phyloP scores from a whole-genome alignment of 2,113 vertebrate species.

The Thalassoma bifasciatum region DNA sequence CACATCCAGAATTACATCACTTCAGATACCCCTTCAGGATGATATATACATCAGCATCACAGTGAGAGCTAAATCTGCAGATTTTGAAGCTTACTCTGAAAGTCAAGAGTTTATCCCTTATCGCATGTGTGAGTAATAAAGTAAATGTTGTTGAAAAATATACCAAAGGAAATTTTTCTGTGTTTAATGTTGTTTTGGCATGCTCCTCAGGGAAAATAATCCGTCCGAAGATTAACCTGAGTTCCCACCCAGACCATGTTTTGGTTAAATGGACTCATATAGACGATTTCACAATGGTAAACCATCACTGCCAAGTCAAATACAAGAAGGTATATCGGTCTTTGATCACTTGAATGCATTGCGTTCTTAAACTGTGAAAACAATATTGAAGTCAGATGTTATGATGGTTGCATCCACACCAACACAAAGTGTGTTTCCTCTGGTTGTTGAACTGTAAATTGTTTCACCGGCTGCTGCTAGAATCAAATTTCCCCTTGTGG shows the following conservation, averaged over 20 bases:
- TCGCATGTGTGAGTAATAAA: constrained; percentile 63
- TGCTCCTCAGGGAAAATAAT: constrained; percentile 55
- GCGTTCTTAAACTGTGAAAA: not conserved
- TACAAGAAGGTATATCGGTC: constrained; percentile 54
- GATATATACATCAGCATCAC: not conserved
- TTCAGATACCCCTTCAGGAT: too few species aligned
- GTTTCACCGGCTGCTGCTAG: too few species aligned
- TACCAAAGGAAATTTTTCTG: not conserved
- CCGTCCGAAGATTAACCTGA: not conserved
- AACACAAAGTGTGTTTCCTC: too few species aligned
- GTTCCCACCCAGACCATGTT: constrained; percentile 7
- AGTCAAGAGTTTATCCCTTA: constrained; percentile 3
- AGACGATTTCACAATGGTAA: too few species aligned
- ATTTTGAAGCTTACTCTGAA: constrained; percentile 52
- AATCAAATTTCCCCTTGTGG: too few species aligned
- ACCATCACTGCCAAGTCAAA: constrained; percentile 74
- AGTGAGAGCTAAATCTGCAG: constrained; percentile 56
- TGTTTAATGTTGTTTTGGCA: not conserved
- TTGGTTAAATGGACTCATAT: constrained; percentile 31
- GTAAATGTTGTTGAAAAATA: not conserved
- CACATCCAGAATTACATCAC: too few species aligned
- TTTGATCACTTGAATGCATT: not conserved
- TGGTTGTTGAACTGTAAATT: too few species aligned
- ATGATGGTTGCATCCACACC: too few species aligned
- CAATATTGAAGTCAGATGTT: not conserved